Evolutionary conservation across 2,797 vertebrate genomes (phyloP).

Genomic region (Okamejei kenojei): DNA sequence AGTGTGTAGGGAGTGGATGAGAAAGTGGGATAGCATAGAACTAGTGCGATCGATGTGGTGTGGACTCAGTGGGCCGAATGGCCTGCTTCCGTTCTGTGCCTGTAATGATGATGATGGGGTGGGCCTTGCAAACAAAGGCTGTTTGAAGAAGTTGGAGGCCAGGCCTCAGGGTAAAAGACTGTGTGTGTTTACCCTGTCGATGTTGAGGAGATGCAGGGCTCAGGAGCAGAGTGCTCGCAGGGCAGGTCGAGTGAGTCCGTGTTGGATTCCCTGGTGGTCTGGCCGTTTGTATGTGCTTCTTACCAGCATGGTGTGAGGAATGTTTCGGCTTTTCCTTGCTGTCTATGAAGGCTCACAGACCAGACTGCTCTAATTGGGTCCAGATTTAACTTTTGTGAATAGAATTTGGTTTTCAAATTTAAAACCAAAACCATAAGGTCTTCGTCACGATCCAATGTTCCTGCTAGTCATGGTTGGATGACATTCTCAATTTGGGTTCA

Average conservation of each 20-base stretch:
- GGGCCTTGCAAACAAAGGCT: neutral
- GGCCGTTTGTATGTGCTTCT: neutral
- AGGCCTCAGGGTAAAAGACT: no score
- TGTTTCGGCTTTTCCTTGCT: neutral
- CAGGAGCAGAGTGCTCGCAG: neutral
- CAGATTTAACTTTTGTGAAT: constrained; percentile 28
- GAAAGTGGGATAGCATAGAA: no score
- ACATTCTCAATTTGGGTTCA: neutral
- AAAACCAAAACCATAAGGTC: constrained; percentile 22
- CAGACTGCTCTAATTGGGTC: neutral
- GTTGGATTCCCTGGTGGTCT: neutral
- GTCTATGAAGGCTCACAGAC: constrained; percentile 18
- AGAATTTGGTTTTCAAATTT: neutral
- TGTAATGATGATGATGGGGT: no score
- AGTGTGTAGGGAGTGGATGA: no score
- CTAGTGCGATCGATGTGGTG: no score
- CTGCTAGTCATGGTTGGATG: neutral
- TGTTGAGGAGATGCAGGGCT: neutral
- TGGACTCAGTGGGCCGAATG: no score
- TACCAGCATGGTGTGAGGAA: neutral
- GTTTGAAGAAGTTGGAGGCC: neutral
- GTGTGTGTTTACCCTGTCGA: no score
- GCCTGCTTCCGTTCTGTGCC: no score
- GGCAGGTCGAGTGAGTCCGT: neutral
- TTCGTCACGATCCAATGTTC: neutral